A percentile compares a stretch with the other conserved stretches of the same genome.
These are phyloP conservation scores for Blennius ocellaris DNA, from an alignment of 2,113 vertebrate species.

Conservation along the genomic window DNA sequence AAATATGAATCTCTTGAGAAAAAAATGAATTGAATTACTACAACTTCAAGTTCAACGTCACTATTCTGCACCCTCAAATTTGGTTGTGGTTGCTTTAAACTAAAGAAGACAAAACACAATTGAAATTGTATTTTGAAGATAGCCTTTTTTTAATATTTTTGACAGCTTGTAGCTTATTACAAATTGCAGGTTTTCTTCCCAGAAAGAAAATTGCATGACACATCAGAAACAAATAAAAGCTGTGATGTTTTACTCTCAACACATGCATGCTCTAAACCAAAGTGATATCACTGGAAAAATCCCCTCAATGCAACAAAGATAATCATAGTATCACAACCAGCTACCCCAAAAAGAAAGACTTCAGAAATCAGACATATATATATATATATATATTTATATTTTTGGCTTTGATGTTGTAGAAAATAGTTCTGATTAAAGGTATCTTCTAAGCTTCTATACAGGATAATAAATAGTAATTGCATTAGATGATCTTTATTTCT, in stretches of 20 bases:
- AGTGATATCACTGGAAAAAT: background rate
- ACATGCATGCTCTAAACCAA: constrained; percentile 4
- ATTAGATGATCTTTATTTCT: background rate
- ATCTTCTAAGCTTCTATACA: constrained; percentile 16
- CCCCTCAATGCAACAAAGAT: constrained; percentile 21
- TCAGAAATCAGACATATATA: constrained; percentile 21
- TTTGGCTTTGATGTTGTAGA: constrained; percentile 8
- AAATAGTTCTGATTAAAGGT: constrained; percentile 31
- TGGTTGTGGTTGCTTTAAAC: background rate
- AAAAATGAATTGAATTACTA: too few species aligned
- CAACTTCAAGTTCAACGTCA: too few species aligned
- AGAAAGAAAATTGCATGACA: constrained; percentile 50
- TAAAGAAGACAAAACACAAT: background rate
- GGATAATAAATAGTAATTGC: constrained; percentile 41
- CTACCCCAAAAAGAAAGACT: constrained; percentile 3
- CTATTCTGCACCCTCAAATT: too few species aligned
- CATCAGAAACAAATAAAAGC: constrained; percentile 23
- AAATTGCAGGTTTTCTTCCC: constrained; percentile 32
- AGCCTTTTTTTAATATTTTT: constrained; percentile 29
- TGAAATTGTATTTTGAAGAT: constrained; percentile 17
- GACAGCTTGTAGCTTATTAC: constrained; percentile 33
- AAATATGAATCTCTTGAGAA: too few species aligned
- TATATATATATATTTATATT: constrained; percentile 40
- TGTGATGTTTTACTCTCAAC: background rate
- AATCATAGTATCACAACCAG: constrained; percentile 49